These are phyloP conservation scores for Lepilemur ruficaudatus DNA, from an alignment of 2,797 vertebrate genomes.

Conservation along the genomic window DNA sequence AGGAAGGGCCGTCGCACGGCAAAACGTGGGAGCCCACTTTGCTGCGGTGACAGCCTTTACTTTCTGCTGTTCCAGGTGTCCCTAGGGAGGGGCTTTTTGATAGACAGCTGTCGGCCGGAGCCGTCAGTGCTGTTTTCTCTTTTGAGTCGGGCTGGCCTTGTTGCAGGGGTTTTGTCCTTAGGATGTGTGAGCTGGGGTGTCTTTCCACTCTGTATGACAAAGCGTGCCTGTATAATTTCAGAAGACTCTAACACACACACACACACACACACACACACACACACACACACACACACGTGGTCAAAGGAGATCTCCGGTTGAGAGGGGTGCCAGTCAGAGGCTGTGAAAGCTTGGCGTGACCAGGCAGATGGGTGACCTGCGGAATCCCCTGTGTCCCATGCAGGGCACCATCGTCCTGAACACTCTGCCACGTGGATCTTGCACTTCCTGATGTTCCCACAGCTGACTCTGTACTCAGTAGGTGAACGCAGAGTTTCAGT, in stretches of 20 bases:
- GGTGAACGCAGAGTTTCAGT: fast-evolving
- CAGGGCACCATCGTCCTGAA: too few relatives aligned
- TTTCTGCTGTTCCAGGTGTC: not conserved
- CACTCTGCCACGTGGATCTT: fast-evolving
- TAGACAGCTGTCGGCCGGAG: not conserved
- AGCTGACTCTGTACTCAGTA: not conserved
- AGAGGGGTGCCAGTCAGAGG: not conserved
- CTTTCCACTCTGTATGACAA: not conserved
- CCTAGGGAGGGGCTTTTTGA: not conserved
- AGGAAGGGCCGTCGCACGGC: not conserved
- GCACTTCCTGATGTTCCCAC: fast-evolving
- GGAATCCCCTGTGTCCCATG: fast-evolving
- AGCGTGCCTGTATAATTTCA: fast-evolving
- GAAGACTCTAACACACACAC: not conserved
- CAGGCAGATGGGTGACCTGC: fast-evolving
- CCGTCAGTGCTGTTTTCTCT: not conserved
- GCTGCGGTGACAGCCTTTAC: not conserved
- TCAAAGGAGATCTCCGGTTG: not conserved
- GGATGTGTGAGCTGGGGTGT: not conserved
- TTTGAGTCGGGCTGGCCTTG: not conserved
- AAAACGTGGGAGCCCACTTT: fast-evolving
- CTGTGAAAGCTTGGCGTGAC: not conserved
- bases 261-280: fast-evolving
- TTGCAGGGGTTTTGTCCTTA: not conserved
- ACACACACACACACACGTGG: fast-evolving